Conservation (phyloP, 37 sponge, comb jelly and placozoan genomes). For the Corticium candelabrum region DNA sequence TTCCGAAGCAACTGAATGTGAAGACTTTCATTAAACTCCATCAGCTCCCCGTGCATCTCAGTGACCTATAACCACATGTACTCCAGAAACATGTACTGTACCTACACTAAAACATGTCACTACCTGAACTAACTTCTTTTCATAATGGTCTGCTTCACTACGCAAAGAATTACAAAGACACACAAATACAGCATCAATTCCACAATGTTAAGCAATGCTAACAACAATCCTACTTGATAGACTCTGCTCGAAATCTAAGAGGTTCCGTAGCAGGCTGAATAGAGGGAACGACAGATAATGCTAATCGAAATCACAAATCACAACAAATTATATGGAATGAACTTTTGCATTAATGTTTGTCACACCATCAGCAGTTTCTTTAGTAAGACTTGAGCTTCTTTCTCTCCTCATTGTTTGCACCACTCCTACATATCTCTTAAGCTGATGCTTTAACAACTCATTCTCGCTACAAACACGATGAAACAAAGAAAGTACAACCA, state of each 20-base stretch:
- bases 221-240: not conserved
- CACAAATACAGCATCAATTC: too few species aligned
- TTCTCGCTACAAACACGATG: constrained; percentile 61
- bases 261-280: not conserved
- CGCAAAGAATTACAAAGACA: not conserved
- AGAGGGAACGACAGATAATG: not conserved
- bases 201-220: too few species aligned
- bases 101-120: not conserved
- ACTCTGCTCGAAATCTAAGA: not conserved
- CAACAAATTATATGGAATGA: too few species aligned
- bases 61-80: constrained; percentile 53
- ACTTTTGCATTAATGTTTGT: too few species aligned
- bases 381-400: not conserved
- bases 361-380: constrained; percentile 14
- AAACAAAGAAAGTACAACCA: too few species aligned
- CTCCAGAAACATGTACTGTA: not conserved
- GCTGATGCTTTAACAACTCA: constrained; percentile 74
- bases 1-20: constrained; percentile 38
- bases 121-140: constrained; percentile 10
- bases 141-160: constrained; percentile 8
- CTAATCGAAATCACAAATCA: not conserved
- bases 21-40: constrained; percentile 86
- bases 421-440: constrained; percentile 84
- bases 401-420: constrained; percentile 48
- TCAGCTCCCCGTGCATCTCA: constrained; percentile 92